phyloP scores from a whole-genome alignment of 2,797 vertebrate species.

The Chloroceryle amazona region DNA sequence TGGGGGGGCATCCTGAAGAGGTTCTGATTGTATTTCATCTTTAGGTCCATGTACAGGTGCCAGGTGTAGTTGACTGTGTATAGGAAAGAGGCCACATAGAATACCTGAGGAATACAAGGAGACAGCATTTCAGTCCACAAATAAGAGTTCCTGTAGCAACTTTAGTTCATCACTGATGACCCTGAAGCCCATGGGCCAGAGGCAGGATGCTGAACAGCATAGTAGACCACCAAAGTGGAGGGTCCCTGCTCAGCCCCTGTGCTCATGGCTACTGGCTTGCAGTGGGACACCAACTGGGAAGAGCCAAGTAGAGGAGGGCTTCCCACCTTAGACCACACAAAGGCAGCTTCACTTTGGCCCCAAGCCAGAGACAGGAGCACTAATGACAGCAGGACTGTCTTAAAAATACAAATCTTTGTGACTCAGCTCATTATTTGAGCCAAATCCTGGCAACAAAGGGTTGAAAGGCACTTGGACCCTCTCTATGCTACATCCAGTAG shows the following conservation, averaged over 20 bases:
- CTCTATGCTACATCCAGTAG: neutral
- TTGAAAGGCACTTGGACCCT: neutral
- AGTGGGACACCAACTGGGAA: neutral
- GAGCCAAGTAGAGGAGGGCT: neutral
- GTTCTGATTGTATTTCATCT: constrained; percentile 80
- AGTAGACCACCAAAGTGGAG: neutral
- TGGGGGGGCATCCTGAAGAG: constrained; percentile 71
- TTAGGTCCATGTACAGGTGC: constrained; percentile 85
- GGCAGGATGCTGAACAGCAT: neutral
- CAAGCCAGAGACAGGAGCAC: neutral
- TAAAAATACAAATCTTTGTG: neutral
- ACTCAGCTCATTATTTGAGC: neutral
- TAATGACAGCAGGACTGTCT: neutral
- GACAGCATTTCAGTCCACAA: neutral
- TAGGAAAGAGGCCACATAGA: constrained; percentile 90
- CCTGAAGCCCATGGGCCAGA: neutral
- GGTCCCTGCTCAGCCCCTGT: neutral
- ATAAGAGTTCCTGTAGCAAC: neutral
- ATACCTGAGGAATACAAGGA: constrained; percentile 81
- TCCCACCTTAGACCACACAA: neutral
- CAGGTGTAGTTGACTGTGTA: constrained; percentile 91
- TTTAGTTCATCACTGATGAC: neutral
- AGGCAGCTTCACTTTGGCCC: neutral
- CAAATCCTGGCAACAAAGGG: neutral
- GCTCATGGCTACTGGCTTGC: neutral